Conservation (phyloP, 1,140 invertebrate genomes). For the Drosophila kohkoa region DNA sequence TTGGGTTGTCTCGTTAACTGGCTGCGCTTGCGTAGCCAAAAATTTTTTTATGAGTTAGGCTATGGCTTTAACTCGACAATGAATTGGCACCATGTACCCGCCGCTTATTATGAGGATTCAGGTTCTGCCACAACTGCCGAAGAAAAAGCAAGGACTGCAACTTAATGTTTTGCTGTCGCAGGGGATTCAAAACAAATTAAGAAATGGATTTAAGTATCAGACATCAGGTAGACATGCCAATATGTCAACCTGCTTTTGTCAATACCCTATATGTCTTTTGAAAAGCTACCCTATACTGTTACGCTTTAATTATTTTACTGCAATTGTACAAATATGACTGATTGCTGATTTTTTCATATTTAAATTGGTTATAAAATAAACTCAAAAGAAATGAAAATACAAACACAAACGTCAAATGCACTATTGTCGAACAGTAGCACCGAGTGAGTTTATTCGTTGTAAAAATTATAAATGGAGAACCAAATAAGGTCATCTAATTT, state of each 20-base stretch:
- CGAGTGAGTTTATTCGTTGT: no score
- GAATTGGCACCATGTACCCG: constrained; percentile 64
- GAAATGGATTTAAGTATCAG: no score
- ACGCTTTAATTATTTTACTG: no score
- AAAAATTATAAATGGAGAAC: no score
- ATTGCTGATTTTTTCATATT: constrained; percentile 52
- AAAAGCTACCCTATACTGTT: no score
- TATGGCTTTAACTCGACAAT: constrained; percentile 30
- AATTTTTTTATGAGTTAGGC: constrained; percentile 68
- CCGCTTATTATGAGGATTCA: constrained; percentile 54
- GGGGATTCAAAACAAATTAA: background rate
- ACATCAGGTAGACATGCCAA: no score
- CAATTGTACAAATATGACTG: no score
- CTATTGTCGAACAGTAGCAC: no score
- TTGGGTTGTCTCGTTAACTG: constrained; percentile 67
- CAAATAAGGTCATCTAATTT: no score
- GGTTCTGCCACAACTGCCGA: constrained; percentile 11
- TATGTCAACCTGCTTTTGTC: no score
- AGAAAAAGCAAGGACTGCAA: constrained; percentile 53
- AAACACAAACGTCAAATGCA: constrained; percentile 5
- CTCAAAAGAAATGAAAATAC: constrained; percentile 36
- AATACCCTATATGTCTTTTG: no score
- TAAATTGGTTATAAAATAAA: constrained; percentile 56
- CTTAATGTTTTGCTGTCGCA: constrained; percentile 73
- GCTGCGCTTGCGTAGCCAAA: constrained; percentile 60